Evolutionary conservation across 2,113 vertebrate genomes (phyloP).

Genomic region (Urocynchramus pylzowi): DNA sequence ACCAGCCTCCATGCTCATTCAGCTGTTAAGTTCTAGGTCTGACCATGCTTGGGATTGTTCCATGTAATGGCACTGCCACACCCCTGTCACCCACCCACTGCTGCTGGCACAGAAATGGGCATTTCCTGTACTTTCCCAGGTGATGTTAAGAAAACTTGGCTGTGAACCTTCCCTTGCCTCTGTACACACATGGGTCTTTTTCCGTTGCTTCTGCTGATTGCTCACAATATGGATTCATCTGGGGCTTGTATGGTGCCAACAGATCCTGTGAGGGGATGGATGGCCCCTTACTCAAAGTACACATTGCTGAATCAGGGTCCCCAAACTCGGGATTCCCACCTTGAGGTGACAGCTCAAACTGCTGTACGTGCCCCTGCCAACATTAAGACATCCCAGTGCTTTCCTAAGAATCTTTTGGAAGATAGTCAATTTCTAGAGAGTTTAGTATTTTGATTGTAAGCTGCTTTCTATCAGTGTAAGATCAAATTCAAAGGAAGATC

Average conservation of each 20-base stretch:
- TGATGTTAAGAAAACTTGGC: neutral
- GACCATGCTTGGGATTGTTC: neutral
- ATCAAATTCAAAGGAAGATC: neutral
- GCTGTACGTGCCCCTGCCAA: neutral
- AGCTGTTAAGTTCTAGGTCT: neutral
- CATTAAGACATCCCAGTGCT: neutral
- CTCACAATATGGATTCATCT: neutral
- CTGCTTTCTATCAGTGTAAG: neutral
- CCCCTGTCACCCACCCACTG: neutral
- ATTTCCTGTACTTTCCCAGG: neutral
- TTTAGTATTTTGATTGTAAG: neutral
- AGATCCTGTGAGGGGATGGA: neutral
- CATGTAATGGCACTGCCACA: neutral
- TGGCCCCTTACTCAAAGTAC: neutral
- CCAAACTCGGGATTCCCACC: neutral
- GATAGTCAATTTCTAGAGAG: neutral
- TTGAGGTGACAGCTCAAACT: neutral
- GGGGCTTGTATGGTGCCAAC: neutral
- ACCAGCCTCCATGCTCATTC: fast-evolving
- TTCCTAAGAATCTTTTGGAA: neutral
- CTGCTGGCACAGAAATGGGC: neutral
- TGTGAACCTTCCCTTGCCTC: neutral
- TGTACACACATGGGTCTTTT: neutral
- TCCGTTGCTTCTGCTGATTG: neutral
- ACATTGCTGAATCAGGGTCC: neutral